phyloP scores from a whole-genome alignment of 2,888 invertebrate species.

The Halictus quadricinctus region DNA sequence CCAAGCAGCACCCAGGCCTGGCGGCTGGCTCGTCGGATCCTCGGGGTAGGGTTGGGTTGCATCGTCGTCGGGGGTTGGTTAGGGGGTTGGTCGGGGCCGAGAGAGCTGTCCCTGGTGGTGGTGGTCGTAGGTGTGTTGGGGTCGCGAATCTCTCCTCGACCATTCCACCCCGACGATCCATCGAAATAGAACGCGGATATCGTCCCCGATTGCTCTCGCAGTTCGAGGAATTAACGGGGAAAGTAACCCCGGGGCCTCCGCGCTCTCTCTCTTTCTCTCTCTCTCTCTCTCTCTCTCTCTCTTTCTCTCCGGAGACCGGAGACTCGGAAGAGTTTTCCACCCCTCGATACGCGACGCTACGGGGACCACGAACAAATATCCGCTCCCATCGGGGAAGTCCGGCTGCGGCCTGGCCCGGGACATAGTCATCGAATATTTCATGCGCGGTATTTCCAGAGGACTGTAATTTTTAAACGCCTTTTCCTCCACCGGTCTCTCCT shows the following conservation, averaged over 20 bases:
- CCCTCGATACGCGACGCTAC: neutral
- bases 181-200: slow-evolving; percentile 69
- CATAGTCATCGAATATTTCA: slow-evolving; percentile 34
- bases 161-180: slow-evolving; percentile 65
- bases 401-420: neutral
- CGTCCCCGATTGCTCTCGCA: slow-evolving; percentile 57
- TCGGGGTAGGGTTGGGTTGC: slow-evolving; percentile 70
- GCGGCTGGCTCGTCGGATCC: slow-evolving; percentile 66
- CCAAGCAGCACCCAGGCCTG: slow-evolving; percentile 65
- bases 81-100: slow-evolving; percentile 27
- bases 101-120: slow-evolving; percentile 28
- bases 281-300: slow-evolving; percentile 1
- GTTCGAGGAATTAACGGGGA: slow-evolving; percentile 63
- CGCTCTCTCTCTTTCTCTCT: neutral
- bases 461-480: neutral
- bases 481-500: neutral
- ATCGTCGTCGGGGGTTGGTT: slow-evolving; percentile 54
- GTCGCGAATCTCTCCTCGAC: slow-evolving; percentile 71
- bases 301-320: slow-evolving; percentile 16
- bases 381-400: neutral
- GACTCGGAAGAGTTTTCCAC: neutral
- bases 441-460: slow-evolving; percentile 43
- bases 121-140: slow-evolving; percentile 63
- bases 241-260: slow-evolving; percentile 27
- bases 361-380: neutral